These are phyloP conservation scores for Venturia canescens DNA, from an alignment of 1,140 invertebrate genomes.

Conservation along the genomic window DNA sequence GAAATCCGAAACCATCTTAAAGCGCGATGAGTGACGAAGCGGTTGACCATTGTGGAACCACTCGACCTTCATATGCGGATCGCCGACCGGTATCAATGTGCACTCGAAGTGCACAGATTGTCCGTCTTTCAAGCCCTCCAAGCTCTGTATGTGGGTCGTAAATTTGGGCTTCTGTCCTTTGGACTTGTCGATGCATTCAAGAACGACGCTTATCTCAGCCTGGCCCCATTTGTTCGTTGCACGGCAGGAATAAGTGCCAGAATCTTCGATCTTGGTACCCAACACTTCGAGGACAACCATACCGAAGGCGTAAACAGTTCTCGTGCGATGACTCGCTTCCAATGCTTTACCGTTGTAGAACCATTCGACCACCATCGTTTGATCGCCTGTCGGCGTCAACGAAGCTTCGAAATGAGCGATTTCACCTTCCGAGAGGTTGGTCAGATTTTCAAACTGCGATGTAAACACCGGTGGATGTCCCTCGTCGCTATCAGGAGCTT, in stretches of 20 bases:
- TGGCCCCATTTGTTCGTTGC: conserved; percentile 93
- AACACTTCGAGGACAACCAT: conserved; percentile 96
- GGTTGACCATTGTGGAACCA: conserved; percentile 97
- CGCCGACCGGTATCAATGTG: conserved; percentile 92
- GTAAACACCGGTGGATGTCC: conserved; percentile 93
- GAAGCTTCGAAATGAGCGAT: conserved; percentile 96
- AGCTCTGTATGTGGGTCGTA: conserved; percentile 90
- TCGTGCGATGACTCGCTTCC: conserved; percentile 91
- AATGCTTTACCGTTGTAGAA: conserved; percentile 95
- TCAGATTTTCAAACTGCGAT: conserved; percentile 89
- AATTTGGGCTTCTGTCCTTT: conserved; percentile 92
- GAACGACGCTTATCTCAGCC: conserved; percentile 89
- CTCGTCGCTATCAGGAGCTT: conserved; percentile 83
- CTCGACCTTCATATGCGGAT: conserved; percentile 95
- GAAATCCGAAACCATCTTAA: conserved; percentile 96
- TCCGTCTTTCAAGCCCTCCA: conserved; percentile 92
- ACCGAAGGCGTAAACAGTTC: conserved; percentile 95
- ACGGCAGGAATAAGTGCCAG: conserved; percentile 90
- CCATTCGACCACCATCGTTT: conserved; percentile 98
- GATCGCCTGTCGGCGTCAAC: conserved; percentile 94
- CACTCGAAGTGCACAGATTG: conserved; percentile 96
- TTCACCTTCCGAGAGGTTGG: conserved; percentile 91
- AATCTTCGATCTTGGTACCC: conserved; percentile 92
- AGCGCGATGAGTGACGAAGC: conserved; percentile 91
- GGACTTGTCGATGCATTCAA: conserved; percentile 90